Base-by-base conservation (phyloP, 2,113 vertebrate species). In the Triplophysa dalaica region DNA sequence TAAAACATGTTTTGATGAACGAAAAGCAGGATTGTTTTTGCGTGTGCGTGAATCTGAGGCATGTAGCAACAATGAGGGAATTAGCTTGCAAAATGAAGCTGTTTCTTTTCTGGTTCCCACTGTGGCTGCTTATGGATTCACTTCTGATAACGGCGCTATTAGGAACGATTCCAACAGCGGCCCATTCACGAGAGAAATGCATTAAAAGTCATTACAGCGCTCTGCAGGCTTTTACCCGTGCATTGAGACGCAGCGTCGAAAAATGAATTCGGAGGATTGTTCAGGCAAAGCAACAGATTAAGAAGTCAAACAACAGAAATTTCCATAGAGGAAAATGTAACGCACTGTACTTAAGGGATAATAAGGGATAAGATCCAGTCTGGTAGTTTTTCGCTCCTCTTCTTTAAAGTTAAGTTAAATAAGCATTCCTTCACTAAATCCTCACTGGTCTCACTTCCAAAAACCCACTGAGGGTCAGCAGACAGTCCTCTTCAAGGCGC, bases 131-230 rank as follows among this genome's bases (percentile, higher is more conserved):
- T 58, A 76, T 33, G 61, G 61, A 76, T 76, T 76, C 45, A 33
- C 74, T 64, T 19, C 61, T 76, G 45, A 64, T 76, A 64, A 76
- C 45, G 2, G 62, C 74, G 52, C 61, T 76, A 76, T 76, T 76
- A 76, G 74, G 74, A 76, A 76, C 19, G 74, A 65, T 50, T 76
- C 74, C 74, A 76, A 45, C 74, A 75, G 72, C 45, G 72, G 72
- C 72, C 58, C 38, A 48, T 63, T 75, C 58, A 62, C 10, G 21
- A 41, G 58, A 48, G 45, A 74, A 75, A 62, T 45, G 58, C 58
- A 75, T 63, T 75, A 75, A 75, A 63, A 75, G 72, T 75, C 45
- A 76, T 76, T 76, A 76, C 33, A 6, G 22, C 11, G 11, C 61
- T 76, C 74, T 14, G 43, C 29, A 21, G 45, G 45, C 41, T 65